Conservation (phyloP, 2,888 invertebrate genomes). For the Prosopocoilus inquinatus region DNA sequence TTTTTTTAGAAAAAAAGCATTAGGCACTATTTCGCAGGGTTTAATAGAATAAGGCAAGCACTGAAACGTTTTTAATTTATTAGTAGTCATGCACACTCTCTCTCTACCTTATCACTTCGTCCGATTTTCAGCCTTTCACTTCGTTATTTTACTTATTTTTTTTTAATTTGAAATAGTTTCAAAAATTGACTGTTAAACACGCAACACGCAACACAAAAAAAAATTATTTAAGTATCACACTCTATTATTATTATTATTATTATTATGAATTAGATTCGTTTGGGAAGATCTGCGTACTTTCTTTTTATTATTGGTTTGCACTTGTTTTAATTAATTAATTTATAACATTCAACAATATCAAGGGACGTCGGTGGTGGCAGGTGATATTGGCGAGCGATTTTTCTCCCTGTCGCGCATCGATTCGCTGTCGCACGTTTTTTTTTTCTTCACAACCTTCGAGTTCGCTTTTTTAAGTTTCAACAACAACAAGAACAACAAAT, state of each 20-base stretch:
- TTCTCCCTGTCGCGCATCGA: not conserved
- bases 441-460: slow-evolving; percentile 18
- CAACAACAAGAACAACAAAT: slow-evolving; percentile 13
- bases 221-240: slow-evolving; percentile 21
- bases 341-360: not conserved
- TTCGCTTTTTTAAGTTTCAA: slow-evolving; percentile 8
- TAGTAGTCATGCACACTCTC: no score
- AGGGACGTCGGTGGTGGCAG: slow-evolving; percentile 6
- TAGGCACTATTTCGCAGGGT: slow-evolving; percentile 17
- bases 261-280: slow-evolving; percentile 1
- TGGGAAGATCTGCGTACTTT: slow-evolving; percentile 15
- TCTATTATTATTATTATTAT: slow-evolving; percentile 9
- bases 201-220: slow-evolving; percentile 16
- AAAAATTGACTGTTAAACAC: not conserved
- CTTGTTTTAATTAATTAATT: not conserved
- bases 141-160: not conserved
- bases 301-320: slow-evolving; percentile 13
- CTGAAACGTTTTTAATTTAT: not conserved
- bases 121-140: not conserved
- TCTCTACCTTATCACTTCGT: no score
- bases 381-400: slow-evolving; percentile 11
- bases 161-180: slow-evolving; percentile 6
- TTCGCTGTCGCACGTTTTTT: slow-evolving; percentile 12
- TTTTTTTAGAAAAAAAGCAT: not conserved
- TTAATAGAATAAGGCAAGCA: slow-evolving; percentile 16